Percentiles rank a stretch among this genome's conserved stretches.
These are phyloP conservation scores for Branchinecta lynchi DNA, from an alignment of 1,140 invertebrate genomes.

Conservation along the genomic window DNA sequence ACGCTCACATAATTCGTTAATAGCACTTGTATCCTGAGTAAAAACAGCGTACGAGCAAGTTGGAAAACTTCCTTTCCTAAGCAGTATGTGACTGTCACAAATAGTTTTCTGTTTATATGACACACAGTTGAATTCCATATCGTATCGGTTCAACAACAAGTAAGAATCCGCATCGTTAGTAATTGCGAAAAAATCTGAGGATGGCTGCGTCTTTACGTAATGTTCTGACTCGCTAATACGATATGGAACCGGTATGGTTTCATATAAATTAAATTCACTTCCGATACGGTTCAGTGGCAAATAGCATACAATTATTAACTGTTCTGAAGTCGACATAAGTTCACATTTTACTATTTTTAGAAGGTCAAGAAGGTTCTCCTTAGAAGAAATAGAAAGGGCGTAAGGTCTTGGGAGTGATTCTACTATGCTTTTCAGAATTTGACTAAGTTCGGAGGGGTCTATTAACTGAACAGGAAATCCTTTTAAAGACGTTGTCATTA, in stretches of 20 bases:
- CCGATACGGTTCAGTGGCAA: neutral
- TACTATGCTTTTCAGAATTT: no score
- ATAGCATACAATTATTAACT: neutral
- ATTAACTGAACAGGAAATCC: no score
- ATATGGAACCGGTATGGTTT: neutral
- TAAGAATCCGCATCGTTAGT: neutral
- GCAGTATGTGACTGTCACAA: neutral
- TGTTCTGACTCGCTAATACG: neutral
- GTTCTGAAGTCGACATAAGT: neutral
- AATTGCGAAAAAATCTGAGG: neutral
- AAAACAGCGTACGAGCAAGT: neutral
- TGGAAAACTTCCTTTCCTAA: neutral
- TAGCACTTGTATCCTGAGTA: no score
- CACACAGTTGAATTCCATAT: neutral
- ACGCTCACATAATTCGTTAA: no score
- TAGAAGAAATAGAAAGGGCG: neutral
- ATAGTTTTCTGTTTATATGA: conserved; percentile 2
- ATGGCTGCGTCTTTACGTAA: neutral
- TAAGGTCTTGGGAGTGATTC: neutral
- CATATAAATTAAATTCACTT: conserved; percentile 5
- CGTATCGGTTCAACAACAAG: neutral
- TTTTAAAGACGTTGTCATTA: no score
- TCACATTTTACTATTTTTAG: neutral
- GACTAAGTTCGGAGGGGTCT: no score
- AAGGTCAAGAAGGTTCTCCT: neutral